A percentile compares a stretch with the other conserved stretches of the same genome.
phyloP scores from a whole-genome alignment of 2,888 invertebrate genomes.

The Lasioglossum figueresi region DNA sequence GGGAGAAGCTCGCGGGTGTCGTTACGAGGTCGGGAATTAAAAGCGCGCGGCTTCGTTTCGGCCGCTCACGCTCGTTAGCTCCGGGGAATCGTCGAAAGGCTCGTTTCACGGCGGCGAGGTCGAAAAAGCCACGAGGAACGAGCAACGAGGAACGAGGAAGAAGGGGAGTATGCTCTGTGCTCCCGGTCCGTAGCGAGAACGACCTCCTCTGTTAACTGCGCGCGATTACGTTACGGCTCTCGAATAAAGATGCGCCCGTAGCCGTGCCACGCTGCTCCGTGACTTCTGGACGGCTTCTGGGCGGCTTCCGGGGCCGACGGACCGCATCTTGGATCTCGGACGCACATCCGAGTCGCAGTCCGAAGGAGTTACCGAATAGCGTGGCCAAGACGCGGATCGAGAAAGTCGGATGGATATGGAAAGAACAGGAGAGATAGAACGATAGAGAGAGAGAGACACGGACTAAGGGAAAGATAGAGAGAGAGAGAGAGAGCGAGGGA shows the following conservation, averaged over 20 bases:
- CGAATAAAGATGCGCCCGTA: conserved; percentile 64
- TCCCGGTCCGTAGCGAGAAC: conserved; percentile 42
- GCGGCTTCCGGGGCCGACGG: neutral
- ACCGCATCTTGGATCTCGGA: conserved; percentile 36
- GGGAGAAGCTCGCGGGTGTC: conserved; percentile 30
- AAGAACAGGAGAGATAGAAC: neutral
- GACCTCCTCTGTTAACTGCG: conserved; percentile 63
- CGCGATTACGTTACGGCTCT: conserved; percentile 67
- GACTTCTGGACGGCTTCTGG: neutral
- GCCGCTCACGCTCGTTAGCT: conserved; percentile 53
- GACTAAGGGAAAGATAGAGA: conserved; percentile 28
- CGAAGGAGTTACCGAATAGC: conserved; percentile 53
- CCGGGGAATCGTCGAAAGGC: conserved; percentile 45
- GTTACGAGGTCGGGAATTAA: conserved; percentile 54
- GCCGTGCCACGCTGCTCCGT: conserved; percentile 5
- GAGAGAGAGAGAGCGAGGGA: neutral
- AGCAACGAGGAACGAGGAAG: neutral
- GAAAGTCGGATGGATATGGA: neutral
- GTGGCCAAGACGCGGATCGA: conserved; percentile 42
- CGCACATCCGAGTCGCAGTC: conserved; percentile 54
- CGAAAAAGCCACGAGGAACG: conserved; percentile 6
- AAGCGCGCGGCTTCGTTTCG: conserved; percentile 46
- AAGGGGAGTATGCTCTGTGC: conserved; percentile 2
- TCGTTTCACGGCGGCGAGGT: conserved; percentile 37
- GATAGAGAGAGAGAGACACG: conserved; percentile 6